Conservation (phyloP, 2,113 vertebrate genomes). For the Cichladusa arquata region DNA sequence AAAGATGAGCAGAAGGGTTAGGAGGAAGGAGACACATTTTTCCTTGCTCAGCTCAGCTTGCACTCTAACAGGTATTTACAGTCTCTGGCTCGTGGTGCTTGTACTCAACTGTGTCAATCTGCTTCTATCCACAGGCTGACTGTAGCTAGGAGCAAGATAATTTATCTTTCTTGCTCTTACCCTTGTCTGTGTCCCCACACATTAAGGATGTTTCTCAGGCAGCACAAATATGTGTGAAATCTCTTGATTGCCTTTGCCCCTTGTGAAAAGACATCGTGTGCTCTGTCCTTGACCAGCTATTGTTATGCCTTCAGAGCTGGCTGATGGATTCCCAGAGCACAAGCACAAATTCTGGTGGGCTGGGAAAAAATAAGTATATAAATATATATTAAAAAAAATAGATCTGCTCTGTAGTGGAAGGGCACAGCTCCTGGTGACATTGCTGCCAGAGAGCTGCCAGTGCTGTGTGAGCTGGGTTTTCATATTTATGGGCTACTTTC, state of each 20-base stretch:
- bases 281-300: constrained; percentile 65
- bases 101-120: constrained; percentile 72
- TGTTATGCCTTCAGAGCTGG: constrained; percentile 46
- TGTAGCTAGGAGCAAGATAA: constrained; percentile 67
- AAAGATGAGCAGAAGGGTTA: constrained; percentile 31
- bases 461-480: not conserved
- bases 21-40: constrained; percentile 29
- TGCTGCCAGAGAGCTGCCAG: not conserved
- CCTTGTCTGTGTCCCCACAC: constrained; percentile 63
- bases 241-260: constrained; percentile 68
- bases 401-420: not conserved
- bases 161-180: constrained; percentile 72
- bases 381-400: not conserved
- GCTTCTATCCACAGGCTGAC: constrained; percentile 67
- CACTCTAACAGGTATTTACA: constrained; percentile 64
- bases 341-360: constrained; percentile 3
- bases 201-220: constrained; percentile 71
- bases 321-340: constrained; percentile 34
- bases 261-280: constrained; percentile 44
- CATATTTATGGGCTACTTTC: not conserved
- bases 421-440: not conserved
- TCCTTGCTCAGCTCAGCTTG: constrained; percentile 50
- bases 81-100: constrained; percentile 51
- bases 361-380: not conserved
- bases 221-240: constrained; percentile 72